These are phyloP conservation scores for Muntiacus reevesi DNA, from an alignment of 2,113 vertebrate genomes.

Conservation along the genomic window DNA sequence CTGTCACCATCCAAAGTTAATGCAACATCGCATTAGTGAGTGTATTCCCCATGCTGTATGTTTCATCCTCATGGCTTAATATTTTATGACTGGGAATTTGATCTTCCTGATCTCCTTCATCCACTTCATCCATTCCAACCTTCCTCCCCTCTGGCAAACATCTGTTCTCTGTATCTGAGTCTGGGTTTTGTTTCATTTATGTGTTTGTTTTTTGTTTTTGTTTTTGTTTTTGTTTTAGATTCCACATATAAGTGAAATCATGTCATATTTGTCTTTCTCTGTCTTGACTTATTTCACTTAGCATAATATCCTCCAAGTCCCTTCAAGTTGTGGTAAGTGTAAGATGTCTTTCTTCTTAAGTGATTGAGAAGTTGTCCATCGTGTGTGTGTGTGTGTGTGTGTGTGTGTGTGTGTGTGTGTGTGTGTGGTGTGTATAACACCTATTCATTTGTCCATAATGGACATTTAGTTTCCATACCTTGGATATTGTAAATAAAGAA, in stretches of 20 bases:
- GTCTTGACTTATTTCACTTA: background rate
- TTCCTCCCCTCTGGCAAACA: background rate
- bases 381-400: background rate
- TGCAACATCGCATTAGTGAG: background rate
- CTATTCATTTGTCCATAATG: background rate
- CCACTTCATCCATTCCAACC: background rate
- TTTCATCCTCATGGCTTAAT: background rate
- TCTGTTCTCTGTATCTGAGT: background rate
- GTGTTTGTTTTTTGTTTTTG: too few relatives aligned
- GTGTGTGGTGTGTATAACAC: background rate
- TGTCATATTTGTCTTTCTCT: background rate
- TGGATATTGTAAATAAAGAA: background rate
- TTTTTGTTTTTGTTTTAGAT: background rate
- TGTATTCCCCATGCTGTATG: background rate
- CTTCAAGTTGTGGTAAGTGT: background rate
- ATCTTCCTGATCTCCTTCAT: background rate
- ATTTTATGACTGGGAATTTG: background rate
- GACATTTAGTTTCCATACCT: background rate
- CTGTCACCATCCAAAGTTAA: background rate
- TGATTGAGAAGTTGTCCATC: background rate
- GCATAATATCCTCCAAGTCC: background rate
- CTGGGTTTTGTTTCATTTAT: background rate
- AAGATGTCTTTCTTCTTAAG: background rate
- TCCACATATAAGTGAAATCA: background rate
- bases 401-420: too few relatives aligned